Percentiles rank a stretch among this genome's conserved stretches.
Conservation (phyloP, 2,797 vertebrate genomes). For the Lepus townsendii region DNA sequence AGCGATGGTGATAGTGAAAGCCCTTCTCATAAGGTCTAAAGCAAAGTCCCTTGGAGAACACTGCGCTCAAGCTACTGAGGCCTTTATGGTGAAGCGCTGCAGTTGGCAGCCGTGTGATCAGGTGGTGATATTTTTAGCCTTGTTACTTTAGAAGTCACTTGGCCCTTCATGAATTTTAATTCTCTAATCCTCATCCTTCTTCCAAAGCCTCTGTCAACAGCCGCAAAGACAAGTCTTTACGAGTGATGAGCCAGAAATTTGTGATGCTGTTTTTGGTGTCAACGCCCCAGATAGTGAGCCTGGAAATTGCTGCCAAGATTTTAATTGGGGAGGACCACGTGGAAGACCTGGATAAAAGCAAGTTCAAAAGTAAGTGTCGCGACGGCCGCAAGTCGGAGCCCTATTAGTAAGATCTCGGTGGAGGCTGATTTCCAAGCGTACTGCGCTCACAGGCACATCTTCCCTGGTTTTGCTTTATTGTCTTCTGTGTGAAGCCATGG, state of each 20-base stretch:
- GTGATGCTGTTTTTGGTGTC: slow-evolving; percentile 99
- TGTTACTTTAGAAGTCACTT: slow-evolving; percentile 69
- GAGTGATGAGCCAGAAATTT: slow-evolving; percentile 99
- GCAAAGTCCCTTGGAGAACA: neutral
- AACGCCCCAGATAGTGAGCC: slow-evolving; percentile 94
- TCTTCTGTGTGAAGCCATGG: neutral
- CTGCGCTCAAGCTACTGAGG: neutral
- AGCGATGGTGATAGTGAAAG: slow-evolving; percentile 57
- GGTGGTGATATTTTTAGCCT: slow-evolving; percentile 73
- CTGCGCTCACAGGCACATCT: neutral
- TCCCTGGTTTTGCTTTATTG: neutral
- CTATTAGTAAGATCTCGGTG: neutral
- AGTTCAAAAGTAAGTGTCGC: slow-evolving; percentile 97
- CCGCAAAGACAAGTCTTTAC: slow-evolving; percentile 97
- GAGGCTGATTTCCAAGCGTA: neutral
- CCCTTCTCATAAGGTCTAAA: neutral
- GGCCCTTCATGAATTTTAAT: slow-evolving; percentile 74
- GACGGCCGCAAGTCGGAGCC: neutral
- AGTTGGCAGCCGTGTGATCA: slow-evolving; percentile 35
- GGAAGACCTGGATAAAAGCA: slow-evolving; percentile 96
- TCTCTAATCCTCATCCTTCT: slow-evolving; percentile 81
- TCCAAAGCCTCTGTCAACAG: slow-evolving; percentile 94
- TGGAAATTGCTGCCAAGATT: slow-evolving; percentile 98
- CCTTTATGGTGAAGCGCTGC: neutral
- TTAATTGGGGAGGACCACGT: slow-evolving; percentile 96